These are phyloP conservation scores for Agrypnia vestita DNA, from an alignment of 1,140 invertebrate species.

Conservation along the genomic window DNA sequence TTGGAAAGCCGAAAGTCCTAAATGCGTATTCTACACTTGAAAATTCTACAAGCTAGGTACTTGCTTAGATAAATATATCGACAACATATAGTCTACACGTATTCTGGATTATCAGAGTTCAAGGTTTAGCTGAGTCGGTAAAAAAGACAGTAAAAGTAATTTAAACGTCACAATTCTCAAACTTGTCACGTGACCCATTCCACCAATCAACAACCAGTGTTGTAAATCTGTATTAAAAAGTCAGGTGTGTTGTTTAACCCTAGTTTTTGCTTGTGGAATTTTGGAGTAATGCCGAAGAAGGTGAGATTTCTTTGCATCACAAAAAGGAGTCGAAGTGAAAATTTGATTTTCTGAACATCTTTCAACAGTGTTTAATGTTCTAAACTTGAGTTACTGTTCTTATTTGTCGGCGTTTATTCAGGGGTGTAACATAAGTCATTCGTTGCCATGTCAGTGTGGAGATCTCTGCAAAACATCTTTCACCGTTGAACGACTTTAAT, in stretches of 20 bases:
- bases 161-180: slow-evolving; percentile 51
- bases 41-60: not conserved
- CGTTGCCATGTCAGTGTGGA: slow-evolving; percentile 54
- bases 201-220: slow-evolving; percentile 48
- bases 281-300: slow-evolving; percentile 52
- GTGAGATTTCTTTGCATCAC: slow-evolving; percentile 40
- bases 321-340: slow-evolving; percentile 18
- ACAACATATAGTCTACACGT: not conserved
- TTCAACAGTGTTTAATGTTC: not conserved
- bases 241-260: slow-evolving; percentile 57
- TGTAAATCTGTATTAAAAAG: slow-evolving; percentile 53
- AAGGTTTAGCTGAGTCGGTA: slow-evolving; percentile 43
- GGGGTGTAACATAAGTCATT: slow-evolving; percentile 55
- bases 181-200: slow-evolving; percentile 47
- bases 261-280: slow-evolving; percentile 51
- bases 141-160: slow-evolving; percentile 9
- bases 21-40: not conserved
- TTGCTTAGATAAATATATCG: not conserved
- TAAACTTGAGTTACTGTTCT: slow-evolving; percentile 4
- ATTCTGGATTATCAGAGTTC: slow-evolving; percentile 23
- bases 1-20: not conserved
- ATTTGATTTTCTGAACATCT: not conserved
- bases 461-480: slow-evolving; percentile 53
- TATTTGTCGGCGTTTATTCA: slow-evolving; percentile 46
- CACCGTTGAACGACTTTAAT: slow-evolving; percentile 43